Percentiles rank a stretch among this genome's conserved stretches.
phyloP scores from a whole-genome alignment of 2,113 vertebrate genomes.

The Corythaeola cristata region DNA sequence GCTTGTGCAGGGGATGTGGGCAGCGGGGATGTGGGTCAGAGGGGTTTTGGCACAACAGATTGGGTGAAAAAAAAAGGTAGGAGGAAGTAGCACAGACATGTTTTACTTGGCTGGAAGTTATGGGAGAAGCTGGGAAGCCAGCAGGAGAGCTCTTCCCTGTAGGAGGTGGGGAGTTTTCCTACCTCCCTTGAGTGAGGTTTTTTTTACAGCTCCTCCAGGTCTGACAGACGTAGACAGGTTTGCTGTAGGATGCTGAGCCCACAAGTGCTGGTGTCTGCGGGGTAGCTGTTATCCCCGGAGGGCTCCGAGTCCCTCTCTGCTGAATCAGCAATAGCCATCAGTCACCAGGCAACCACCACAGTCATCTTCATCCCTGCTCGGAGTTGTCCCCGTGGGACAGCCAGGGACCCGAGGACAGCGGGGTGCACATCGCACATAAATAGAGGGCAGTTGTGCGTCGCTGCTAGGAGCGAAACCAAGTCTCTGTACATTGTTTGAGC shows the following conservation, averaged over 20 bases:
- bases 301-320: not conserved
- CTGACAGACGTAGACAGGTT: not conserved
- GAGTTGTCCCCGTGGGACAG: not conserved
- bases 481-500: slow-evolving; percentile 23
- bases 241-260: not conserved
- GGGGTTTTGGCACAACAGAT: not conserved
- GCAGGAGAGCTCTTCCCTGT: not conserved
- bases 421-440: not conserved
- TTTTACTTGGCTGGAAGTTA: not conserved
- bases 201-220: not conserved
- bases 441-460: not conserved
- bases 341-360: not conserved
- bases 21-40: not conserved
- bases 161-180: not conserved
- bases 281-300: not conserved
- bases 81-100: not conserved
- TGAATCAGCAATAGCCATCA: not conserved
- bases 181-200: not conserved
- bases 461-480: not conserved
- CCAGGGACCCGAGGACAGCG: not conserved
- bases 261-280: not conserved
- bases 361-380: not conserved
- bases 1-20: not conserved
- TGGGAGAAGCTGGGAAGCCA: not conserved
- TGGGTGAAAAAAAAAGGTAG: not conserved